A percentile compares a stretch with the other conserved stretches of the same genome.
These are phyloP conservation scores for Eupeodes latifasciatus DNA, from an alignment of 2,888 invertebrate species.

Conservation along the genomic window DNA sequence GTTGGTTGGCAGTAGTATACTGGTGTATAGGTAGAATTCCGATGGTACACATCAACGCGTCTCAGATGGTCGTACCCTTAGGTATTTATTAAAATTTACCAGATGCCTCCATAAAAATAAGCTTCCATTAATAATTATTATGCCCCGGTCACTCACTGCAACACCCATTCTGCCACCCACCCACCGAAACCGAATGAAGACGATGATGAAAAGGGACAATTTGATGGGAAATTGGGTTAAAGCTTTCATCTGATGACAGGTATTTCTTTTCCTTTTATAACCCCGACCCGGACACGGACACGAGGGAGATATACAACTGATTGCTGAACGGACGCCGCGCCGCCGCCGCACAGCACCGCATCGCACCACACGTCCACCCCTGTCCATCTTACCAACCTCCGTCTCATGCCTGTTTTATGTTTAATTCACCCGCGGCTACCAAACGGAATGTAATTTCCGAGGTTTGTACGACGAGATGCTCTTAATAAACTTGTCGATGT, in stretches of 20 bases:
- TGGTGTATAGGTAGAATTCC: constrained; percentile 8
- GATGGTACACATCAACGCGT: constrained; percentile 48
- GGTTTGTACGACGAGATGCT: constrained; percentile 57
- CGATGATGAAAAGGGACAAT: constrained; percentile 43
- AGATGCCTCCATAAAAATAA: constrained; percentile 66
- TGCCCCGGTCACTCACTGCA: constrained; percentile 22
- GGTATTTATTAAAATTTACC: constrained; percentile 73
- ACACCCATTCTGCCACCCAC: not conserved
- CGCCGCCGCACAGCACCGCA: no score
- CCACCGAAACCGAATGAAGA: constrained; percentile 24
- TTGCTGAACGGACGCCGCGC: constrained; percentile 26
- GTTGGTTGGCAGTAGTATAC: not conserved
- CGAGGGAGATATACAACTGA: constrained; percentile 39
- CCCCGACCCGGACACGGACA: constrained; percentile 21
- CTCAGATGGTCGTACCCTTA: constrained; percentile 44
- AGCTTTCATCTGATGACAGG: constrained; percentile 67
- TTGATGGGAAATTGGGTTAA: constrained; percentile 60
- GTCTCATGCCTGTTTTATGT: constrained; percentile 17
- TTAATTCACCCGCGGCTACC: constrained; percentile 42
- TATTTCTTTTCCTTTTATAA: constrained; percentile 34
- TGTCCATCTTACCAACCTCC: no score
- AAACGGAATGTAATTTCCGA: constrained; percentile 66
- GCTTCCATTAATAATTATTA: constrained; percentile 70
- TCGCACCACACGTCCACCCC: no score
- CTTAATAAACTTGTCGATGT: constrained; percentile 75